Conservation (phyloP, 2,113 vertebrate genomes). For the Brienomyrus brachyistius region DNA sequence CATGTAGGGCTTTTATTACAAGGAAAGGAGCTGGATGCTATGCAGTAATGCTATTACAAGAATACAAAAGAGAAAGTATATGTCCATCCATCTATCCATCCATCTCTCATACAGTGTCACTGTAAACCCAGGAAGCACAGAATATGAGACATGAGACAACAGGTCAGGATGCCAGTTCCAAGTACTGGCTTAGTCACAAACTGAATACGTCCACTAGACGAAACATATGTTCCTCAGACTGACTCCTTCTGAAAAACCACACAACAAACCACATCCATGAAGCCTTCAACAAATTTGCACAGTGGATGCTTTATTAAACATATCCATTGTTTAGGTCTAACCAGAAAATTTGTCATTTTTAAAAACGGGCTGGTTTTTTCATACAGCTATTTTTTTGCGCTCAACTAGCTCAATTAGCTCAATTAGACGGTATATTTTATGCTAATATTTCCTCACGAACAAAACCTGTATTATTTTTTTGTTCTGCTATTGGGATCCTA, state of each 20-base stretch:
- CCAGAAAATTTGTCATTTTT: not conserved
- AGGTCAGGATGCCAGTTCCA: not conserved
- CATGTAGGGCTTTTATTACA: not conserved
- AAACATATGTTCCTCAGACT: not conserved
- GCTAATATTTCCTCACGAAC: not conserved
- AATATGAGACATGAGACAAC: not conserved
- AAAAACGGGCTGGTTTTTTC: not conserved
- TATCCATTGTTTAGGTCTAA: not conserved
- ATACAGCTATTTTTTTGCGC: not conserved
- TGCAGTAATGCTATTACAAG: not conserved
- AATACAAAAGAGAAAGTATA: not conserved
- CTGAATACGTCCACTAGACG: not conserved
- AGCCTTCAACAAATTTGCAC: not conserved
- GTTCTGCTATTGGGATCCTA: not conserved
- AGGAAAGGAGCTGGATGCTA: not conserved
- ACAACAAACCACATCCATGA: not conserved
- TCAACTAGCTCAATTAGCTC: too few relatives aligned
- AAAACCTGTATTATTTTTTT: not conserved
- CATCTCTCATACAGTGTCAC: not conserved
- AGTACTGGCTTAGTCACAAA: not conserved
- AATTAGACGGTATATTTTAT: not conserved
- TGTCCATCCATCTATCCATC: not conserved
- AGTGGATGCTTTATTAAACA: not conserved
- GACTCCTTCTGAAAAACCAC: not conserved
- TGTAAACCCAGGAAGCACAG: not conserved